phyloP scores from a whole-genome alignment of 1,140 invertebrate species.

The Homarus americanus region DNA sequence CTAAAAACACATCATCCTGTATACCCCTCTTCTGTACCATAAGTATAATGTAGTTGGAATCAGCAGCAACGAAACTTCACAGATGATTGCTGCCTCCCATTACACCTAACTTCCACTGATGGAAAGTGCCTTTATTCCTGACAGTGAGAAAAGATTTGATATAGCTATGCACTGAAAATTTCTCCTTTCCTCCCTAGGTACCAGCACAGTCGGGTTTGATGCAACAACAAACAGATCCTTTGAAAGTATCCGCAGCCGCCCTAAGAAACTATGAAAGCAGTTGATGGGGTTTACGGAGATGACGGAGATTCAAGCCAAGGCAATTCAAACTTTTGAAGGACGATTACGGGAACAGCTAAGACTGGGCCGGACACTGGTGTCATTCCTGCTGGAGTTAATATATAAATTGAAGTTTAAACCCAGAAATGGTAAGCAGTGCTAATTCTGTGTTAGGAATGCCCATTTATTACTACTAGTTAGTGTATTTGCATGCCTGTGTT shows the following conservation, averaged over 20 bases:
- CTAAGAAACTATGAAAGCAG: conserved; percentile 90
- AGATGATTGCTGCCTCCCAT: no score
- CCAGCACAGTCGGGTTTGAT: conserved; percentile 76
- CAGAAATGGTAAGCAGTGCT: conserved; percentile 86
- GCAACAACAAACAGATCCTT: conserved; percentile 79
- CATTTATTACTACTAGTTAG: no score
- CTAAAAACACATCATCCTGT: no score
- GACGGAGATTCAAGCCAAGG: conserved; percentile 94
- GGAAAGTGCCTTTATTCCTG: no score
- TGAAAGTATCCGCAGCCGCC: conserved; percentile 78
- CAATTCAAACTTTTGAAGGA: conserved; percentile 95
- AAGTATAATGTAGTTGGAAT: no score
- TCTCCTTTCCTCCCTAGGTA: background rate
- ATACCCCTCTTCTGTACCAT: no score
- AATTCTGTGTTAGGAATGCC: no score
- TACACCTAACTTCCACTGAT: no score
- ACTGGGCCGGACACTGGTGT: conserved; percentile 98
- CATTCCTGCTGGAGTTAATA: conserved; percentile 95
- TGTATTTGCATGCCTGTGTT: no score
- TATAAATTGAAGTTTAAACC: conserved; percentile 97
- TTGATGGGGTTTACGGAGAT: conserved; percentile 98
- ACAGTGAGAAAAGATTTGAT: no score
- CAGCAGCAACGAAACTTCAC: no score
- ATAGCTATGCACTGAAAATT: no score
- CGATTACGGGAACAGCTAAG: conserved; percentile 97